A percentile compares a stretch with the other conserved stretches of the same genome.
Evolutionary conservation across 2,113 vertebrate species (phyloP).

Genomic region (Charina bottae): DNA sequence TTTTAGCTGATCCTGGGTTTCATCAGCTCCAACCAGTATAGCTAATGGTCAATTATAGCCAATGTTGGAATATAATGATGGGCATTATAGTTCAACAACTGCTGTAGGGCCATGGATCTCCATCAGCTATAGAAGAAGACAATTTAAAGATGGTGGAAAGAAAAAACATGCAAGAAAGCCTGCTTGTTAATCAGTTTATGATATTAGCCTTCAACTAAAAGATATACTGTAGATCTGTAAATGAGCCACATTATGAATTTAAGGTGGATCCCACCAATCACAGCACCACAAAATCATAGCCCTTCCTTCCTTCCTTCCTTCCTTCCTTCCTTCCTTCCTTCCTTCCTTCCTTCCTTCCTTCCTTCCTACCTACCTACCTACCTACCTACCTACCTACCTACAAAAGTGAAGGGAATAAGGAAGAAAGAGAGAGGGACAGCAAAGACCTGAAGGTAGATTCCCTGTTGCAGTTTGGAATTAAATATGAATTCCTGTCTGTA

Average conservation of each 20-base stretch:
- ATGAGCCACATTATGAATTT: not conserved
- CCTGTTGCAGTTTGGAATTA: not conserved
- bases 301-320: constrained; percentile 37
- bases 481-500: not conserved
- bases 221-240: not conserved
- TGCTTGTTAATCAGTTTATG: constrained; percentile 55
- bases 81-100: not conserved
- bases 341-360: too few relatives aligned
- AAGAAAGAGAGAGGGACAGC: not conserved
- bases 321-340: too few relatives aligned
- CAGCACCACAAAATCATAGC: not conserved
- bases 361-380: too few relatives aligned
- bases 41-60: not conserved
- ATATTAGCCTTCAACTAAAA: not conserved
- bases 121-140: constrained; percentile 61
- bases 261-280: not conserved
- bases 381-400: too few relatives aligned
- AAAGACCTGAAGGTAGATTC: not conserved
- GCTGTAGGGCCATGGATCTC: not conserved
- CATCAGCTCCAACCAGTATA: not conserved
- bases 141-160: constrained; percentile 54
- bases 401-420: not conserved
- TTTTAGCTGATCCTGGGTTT: not conserved
- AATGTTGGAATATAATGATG: not conserved
- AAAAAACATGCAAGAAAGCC: constrained; percentile 28